Evolutionary conservation across 2,797 vertebrate species (phyloP), one percentile per base, ranked within the genome.

Genomic region (Phoxinus dragarum): DNA sequence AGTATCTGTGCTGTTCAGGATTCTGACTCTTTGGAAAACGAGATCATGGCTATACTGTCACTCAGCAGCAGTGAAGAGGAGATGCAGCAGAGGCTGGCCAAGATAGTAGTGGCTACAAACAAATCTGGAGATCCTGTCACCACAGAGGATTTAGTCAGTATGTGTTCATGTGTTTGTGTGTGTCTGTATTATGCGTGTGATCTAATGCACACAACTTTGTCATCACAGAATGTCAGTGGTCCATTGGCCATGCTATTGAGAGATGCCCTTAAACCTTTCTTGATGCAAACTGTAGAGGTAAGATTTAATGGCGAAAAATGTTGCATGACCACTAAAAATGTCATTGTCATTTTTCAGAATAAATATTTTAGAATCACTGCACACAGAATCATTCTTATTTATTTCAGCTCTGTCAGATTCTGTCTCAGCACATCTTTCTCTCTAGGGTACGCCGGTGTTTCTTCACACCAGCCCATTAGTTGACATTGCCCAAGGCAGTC

Each of bases 31-130:
- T 95, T 97, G 89, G 95, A 95, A 87, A 96, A 95, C 90, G 97
- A 97, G 92, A 95, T 97, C 86, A 96, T 96, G 96, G 96, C 96
- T 6, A 93, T 97, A 61, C 88, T 97, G 66, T 96, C 96, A 0
- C 94, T 97, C 61, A 95, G 96, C 66, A 93, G 90, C 80, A 91
- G 95, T 16, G 84, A 96, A 72, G 93, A 95, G 68, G 95, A 97
- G 89, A 95, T 97, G 96, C 94, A 92, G 88, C 87, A 88, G 8
- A 93, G 96, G 52, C 91, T 97, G 84, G 91, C 95, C 71, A 95
- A 89, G 91, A 96, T 97, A 94, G 96, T 97, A 54, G 96, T 97
- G 1, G 96, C 96, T 40, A 93, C 94, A 86, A 97, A 91, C 90
- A 96, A 93, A 88, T 95, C 92, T 86, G 96, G 95, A 82, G 89